phyloP scores from a whole-genome alignment of 1,140 invertebrate species.

The Agraylea sexmaculata region DNA sequence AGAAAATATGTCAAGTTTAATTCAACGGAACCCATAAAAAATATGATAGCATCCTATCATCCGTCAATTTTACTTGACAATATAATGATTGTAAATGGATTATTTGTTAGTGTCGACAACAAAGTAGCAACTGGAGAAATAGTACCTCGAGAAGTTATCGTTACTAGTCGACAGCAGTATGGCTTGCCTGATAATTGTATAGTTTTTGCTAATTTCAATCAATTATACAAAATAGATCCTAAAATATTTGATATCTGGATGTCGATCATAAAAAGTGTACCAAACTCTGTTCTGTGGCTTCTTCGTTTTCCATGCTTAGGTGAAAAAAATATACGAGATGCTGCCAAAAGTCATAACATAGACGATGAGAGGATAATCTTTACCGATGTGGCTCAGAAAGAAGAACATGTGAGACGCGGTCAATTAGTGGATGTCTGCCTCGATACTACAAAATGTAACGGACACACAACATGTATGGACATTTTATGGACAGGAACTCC shows the following conservation, averaged over 20 bases:
- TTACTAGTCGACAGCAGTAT: slow-evolving; percentile 91
- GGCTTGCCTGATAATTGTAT: slow-evolving; percentile 90
- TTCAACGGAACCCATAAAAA: no score
- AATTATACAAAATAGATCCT: slow-evolving; percentile 95
- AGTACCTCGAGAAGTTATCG: slow-evolving; percentile 83
- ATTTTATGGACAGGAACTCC: no score
- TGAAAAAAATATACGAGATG: slow-evolving; percentile 63
- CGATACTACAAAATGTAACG: no score
- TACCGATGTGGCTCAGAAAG: no score
- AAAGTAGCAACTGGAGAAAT: slow-evolving; percentile 96
- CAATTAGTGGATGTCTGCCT: no score
- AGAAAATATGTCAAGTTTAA: no score
- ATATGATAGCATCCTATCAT: slow-evolving; percentile 28
- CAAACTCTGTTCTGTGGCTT: slow-evolving; percentile 78
- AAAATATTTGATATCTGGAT: slow-evolving; percentile 86
- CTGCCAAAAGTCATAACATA: slow-evolving; percentile 36
- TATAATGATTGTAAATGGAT: slow-evolving; percentile 57
- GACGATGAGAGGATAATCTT: no score
- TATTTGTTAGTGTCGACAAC: slow-evolving; percentile 87
- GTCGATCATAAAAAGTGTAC: slow-evolving; percentile 72
- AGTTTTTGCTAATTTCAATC: slow-evolving; percentile 99
- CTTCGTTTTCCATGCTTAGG: slow-evolving; percentile 81
- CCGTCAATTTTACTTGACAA: no score
- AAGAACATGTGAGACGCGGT: no score
- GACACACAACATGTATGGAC: no score